Conservation (phyloP, 2,888 invertebrate genomes). For the Oscheius sp. region DNA sequence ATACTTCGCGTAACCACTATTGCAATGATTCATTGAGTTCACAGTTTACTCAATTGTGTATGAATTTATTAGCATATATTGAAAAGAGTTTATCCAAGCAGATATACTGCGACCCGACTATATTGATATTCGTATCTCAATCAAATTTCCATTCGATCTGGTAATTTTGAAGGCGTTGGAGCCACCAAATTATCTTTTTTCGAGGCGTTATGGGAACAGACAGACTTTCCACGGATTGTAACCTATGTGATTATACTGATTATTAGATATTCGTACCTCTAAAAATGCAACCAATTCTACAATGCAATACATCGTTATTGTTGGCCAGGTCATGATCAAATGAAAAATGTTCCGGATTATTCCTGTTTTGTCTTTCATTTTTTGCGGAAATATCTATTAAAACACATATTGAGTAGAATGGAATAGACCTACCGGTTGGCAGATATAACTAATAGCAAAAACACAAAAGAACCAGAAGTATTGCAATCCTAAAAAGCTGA, state of each 20-base stretch:
- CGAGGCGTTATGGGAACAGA: conserved; percentile 63
- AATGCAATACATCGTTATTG: conserved; percentile 60
- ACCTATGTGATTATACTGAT: conserved; percentile 39
- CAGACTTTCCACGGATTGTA: conserved; percentile 62
- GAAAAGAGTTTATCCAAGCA: too few species aligned
- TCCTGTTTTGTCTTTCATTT: conserved; percentile 59
- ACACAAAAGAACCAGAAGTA: conserved; percentile 62
- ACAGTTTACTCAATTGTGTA: background rate
- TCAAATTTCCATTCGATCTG: conserved; percentile 56
- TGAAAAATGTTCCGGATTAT: conserved; percentile 62
- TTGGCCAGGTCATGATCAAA: conserved; percentile 60
- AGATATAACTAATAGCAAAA: conserved; percentile 55
- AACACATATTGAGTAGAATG: conserved; percentile 15
- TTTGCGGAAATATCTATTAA: conserved; percentile 60
- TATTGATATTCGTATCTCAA: background rate
- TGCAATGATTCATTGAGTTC: too few species aligned
- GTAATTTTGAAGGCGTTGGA: conserved; percentile 44
- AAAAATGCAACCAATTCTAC: conserved; percentile 62
- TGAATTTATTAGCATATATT: background rate
- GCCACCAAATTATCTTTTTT: conserved; percentile 65
- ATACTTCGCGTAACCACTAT: too few species aligned
- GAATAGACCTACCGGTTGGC: conserved; percentile 48
- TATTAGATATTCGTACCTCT: conserved; percentile 37
- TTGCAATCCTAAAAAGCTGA: conserved; percentile 59
- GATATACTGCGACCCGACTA: background rate